Conservation (phyloP, 1,140 invertebrate species). For the Andricus grossulariae region DNA sequence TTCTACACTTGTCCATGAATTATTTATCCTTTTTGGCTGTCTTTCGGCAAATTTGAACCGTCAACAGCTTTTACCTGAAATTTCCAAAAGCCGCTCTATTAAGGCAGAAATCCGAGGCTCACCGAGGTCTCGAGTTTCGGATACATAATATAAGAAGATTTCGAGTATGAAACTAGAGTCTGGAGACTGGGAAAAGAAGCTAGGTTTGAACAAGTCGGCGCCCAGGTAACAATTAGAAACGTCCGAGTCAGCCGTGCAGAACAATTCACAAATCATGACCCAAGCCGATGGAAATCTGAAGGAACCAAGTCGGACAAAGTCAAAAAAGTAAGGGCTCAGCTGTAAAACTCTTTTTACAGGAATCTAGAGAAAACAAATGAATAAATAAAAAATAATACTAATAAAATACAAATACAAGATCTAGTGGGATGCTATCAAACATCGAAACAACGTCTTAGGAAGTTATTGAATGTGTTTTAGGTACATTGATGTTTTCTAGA, state of each 20-base stretch:
- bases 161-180: slow-evolving; percentile 47
- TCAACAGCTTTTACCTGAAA: slow-evolving; percentile 7
- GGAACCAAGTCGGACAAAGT: not conserved
- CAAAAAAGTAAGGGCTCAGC: slow-evolving; percentile 30
- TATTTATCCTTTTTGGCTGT: slow-evolving; percentile 15
- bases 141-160: slow-evolving; percentile 40
- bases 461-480: too few species aligned
- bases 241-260: slow-evolving; percentile 57
- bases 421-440: too few species aligned
- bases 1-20: slow-evolving; percentile 24
- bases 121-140: slow-evolving; percentile 43
- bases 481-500: too few species aligned
- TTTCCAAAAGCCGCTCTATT: not conserved
- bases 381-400: too few species aligned
- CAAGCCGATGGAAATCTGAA: not conserved
- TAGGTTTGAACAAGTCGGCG: slow-evolving; percentile 12
- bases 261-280: slow-evolving; percentile 56
- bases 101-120: slow-evolving; percentile 7
- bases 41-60: slow-evolving; percentile 23
- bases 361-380: too few species aligned
- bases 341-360: too few species aligned
- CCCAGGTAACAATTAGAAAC: slow-evolving; percentile 62
- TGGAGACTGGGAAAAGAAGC: slow-evolving; percentile 33
- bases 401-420: too few species aligned
- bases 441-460: too few species aligned